phyloP scores from a whole-genome alignment of 2,888 invertebrate genomes.

The Syritta pipiens region DNA sequence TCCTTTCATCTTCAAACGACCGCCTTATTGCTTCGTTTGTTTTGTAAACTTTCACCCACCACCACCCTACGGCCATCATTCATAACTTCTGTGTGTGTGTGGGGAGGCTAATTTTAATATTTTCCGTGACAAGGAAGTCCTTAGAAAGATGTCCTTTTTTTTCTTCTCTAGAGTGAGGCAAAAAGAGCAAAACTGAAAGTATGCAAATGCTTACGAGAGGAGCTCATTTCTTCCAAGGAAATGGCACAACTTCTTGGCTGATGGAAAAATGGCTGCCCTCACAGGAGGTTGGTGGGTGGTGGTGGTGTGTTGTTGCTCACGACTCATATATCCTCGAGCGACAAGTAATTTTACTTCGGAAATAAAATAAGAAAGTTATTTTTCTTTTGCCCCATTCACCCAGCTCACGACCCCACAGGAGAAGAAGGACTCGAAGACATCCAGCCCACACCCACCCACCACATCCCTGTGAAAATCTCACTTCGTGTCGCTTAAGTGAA shows the following conservation, averaged over 20 bases:
- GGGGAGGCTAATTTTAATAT: slow-evolving; percentile 76
- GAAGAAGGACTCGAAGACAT: too few species aligned
- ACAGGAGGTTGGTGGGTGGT: background rate
- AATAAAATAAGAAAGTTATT: slow-evolving; percentile 76
- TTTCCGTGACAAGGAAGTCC: slow-evolving; percentile 77
- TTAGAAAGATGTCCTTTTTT: slow-evolving; percentile 70
- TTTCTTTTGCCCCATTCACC: slow-evolving; percentile 56
- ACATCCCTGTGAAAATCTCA: slow-evolving; percentile 4
- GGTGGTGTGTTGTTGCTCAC: slow-evolving; percentile 24
- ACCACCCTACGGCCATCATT: slow-evolving; percentile 70
- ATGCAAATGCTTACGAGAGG: slow-evolving; percentile 38
- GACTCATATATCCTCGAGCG: slow-evolving; percentile 73
- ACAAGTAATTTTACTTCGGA: slow-evolving; percentile 76
- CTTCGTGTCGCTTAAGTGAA: slow-evolving; percentile 50
- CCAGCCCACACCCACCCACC: background rate
- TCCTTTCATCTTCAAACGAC: slow-evolving; percentile 70
- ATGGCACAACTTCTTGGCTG: slow-evolving; percentile 54
- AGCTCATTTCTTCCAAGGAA: slow-evolving; percentile 51
- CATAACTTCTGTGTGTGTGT: slow-evolving; percentile 45
- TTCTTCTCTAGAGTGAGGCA: background rate
- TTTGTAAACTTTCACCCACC: slow-evolving; percentile 31
- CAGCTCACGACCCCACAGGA: slow-evolving; percentile 14
- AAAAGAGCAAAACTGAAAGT: slow-evolving; percentile 15
- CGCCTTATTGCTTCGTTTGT: slow-evolving; percentile 51
- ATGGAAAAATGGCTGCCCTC: slow-evolving; percentile 38